Conservation (phyloP, 2,797 vertebrate species). For the Centroberyx gerrardi region DNA sequence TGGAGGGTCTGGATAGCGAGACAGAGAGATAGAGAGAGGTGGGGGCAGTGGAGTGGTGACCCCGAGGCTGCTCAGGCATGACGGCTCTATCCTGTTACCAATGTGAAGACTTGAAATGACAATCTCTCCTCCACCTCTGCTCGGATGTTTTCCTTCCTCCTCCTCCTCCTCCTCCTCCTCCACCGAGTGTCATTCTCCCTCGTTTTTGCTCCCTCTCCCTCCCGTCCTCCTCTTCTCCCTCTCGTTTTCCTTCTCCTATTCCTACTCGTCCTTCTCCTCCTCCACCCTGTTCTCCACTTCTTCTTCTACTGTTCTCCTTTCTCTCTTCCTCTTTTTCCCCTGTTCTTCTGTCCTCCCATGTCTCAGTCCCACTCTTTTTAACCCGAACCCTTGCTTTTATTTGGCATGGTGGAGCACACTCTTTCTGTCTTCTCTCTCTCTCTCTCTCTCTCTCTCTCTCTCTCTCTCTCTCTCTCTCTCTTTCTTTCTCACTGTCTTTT, state of each 20-base stretch:
- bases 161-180: not conserved
- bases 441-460: not conserved
- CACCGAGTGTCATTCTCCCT: not conserved
- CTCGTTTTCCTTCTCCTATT: not conserved
- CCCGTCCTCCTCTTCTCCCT: too few relatives aligned
- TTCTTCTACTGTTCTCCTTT: not conserved
- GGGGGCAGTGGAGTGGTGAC: constrained; percentile 6
- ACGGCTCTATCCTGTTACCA: constrained; percentile 61
- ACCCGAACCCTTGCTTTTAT: too few relatives aligned
- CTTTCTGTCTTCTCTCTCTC: not conserved
- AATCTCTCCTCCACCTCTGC: constrained; percentile 37
- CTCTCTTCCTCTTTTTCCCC: not conserved
- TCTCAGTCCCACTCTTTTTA: not conserved
- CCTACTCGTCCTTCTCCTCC: not conserved
- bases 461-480: not conserved
- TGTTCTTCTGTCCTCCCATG: too few relatives aligned
- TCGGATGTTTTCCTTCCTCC: constrained; percentile 1
- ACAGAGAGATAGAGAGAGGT: not conserved
- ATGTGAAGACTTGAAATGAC: constrained; percentile 51
- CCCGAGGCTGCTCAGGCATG: not conserved
- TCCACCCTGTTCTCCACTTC: constrained; percentile 5
- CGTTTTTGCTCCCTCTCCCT: not conserved
- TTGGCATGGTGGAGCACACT: too few relatives aligned
- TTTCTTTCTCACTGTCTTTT: not conserved
- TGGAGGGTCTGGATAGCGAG: too few relatives aligned